Base-by-base conservation (phyloP, 1,140 invertebrate species). In the Agrypnia vestita region DNA sequence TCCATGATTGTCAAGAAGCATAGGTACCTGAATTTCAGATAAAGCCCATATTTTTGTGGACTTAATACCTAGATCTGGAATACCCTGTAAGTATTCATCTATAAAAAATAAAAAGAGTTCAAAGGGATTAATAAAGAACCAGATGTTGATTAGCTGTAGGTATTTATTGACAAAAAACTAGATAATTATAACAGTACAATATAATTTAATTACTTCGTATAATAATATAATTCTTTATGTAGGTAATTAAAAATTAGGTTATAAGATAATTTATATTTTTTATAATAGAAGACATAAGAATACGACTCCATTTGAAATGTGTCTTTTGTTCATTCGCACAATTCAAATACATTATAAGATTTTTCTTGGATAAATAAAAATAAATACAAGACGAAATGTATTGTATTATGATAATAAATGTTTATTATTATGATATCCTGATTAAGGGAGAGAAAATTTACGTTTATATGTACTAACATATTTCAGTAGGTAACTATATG, bases 221-320 rank as follows among this genome's bases (percentile, higher is more conserved):
- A 51, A 12, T 13, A 51, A 15, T 13, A 69, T 17, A 69, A 69
- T 49, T 47, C 10, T 69, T 46, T 49, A 15, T 19, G 15, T 21
- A 21, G 17, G 19, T 55, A 17, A 55, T 19, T 59, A 59, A 10
- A 59, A 19, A 21, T 59, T 43, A 35, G 13, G n/a, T 64, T 64
- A 64, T 10, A 10, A 71, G 25, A 35, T 64, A 43, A 35, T 72
- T 17, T 81, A 79, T 82, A n/a, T n/a, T n/a, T n/a, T n/a, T n/a
- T n/a, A n/a, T n/a, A n/a, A 82, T 72, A 82, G 64, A 82, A 82
- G 81, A 82, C 81, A 82, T 82, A 82, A 82, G 81, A 82, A 82
- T 82, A 62, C 81, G 81, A 82, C 81, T 82, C 81, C 62, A 73
- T 78, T 78, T 80, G 81, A 82, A 82, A 80, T 78, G 78, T 69